phyloP scores from a whole-genome alignment of 2,797 vertebrate species.

The Anomalospiza imberbis region DNA sequence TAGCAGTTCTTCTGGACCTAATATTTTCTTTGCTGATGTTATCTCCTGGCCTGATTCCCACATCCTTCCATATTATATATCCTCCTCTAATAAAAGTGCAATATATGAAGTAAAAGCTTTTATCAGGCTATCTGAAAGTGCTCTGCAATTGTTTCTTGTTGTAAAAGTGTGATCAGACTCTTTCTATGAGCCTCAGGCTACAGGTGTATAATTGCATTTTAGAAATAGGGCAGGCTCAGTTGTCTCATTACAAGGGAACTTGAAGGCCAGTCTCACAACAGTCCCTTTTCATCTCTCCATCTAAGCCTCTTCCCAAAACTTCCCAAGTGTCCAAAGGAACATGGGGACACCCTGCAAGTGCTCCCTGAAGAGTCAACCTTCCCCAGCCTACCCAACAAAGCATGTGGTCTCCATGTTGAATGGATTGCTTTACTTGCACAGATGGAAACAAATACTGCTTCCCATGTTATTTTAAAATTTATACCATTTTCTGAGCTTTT shows the following conservation, averaged over 20 bases:
- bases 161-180: background rate
- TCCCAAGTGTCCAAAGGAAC: background rate
- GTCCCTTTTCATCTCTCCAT: background rate
- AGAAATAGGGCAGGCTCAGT: background rate
- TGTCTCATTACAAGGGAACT: background rate
- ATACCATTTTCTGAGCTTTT: background rate
- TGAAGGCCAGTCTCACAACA: background rate
- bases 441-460: background rate
- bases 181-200: background rate
- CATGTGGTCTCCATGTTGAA: background rate
- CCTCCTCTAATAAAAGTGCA: background rate
- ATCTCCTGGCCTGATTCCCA: background rate
- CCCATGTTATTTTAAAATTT: background rate
- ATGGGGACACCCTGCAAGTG: background rate
- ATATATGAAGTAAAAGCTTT: background rate
- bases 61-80: background rate
- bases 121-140: background rate
- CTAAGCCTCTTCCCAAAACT: background rate
- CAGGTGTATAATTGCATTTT: background rate
- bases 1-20: background rate
- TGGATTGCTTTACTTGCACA: background rate
- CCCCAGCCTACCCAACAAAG: background rate
- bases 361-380: background rate
- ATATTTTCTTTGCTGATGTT: background rate
- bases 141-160: background rate